phyloP scores from a whole-genome alignment of 1,140 invertebrate species.

The Drosophila paulistorum region DNA sequence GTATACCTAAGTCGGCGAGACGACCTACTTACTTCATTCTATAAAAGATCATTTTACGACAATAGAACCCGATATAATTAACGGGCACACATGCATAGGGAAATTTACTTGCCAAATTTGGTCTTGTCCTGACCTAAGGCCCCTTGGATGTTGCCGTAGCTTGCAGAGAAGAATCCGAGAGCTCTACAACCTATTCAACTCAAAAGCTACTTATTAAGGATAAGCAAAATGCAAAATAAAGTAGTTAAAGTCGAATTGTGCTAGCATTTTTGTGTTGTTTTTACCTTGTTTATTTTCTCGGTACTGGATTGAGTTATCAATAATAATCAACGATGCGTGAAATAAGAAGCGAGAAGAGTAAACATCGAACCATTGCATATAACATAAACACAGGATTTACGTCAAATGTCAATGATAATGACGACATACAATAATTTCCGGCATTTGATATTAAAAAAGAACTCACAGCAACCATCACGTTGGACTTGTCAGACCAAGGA shows the following conservation, averaged over 20 bases:
- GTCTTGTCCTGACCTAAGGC: too few species aligned
- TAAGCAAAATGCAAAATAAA: too few species aligned
- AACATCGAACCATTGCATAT: conserved; percentile 28
- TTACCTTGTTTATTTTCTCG: conserved; percentile 7
- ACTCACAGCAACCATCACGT: conserved; percentile 5
- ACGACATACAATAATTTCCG: conserved; percentile 75
- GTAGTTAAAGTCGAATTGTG: neutral
- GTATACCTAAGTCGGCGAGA: too few species aligned
- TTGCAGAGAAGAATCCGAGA: too few species aligned
- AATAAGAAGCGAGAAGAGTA: conserved; percentile 49
- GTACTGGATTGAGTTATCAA: conserved; percentile 20
- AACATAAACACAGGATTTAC: conserved; percentile 74
- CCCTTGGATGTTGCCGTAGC: too few species aligned
- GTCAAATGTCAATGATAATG: conserved; percentile 54
- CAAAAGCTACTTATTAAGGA: neutral
- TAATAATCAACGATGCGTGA: conserved; percentile 61
- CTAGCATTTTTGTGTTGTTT: neutral
- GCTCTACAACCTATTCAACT: too few species aligned
- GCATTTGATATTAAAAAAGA: conserved; percentile 67
- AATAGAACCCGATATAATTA: too few species aligned
- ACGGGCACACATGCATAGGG: too few species aligned
- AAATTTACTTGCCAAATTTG: too few species aligned
- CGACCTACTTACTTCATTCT: too few species aligned
- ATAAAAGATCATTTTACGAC: too few species aligned
- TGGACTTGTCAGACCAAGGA: neutral